Evolutionary conservation across 2,888 invertebrate species (phyloP).

Genomic region (Hedychridium roseum): DNA sequence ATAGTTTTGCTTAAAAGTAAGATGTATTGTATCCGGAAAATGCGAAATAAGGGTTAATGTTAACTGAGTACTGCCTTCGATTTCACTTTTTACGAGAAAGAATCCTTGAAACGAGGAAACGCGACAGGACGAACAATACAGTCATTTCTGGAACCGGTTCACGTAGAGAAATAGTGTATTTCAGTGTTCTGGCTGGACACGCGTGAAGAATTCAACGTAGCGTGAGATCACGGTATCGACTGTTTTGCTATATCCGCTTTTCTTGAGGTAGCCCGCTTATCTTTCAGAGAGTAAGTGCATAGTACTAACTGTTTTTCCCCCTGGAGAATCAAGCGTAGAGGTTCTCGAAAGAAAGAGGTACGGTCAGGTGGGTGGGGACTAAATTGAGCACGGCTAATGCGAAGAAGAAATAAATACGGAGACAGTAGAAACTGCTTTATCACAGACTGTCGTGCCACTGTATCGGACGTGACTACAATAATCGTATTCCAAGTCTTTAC

Average conservation of each 20-base stretch:
- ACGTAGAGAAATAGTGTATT: too few species aligned
- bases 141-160: too few species aligned
- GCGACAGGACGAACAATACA: too few species aligned
- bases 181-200: too few species aligned
- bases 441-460: slow-evolving; percentile 31
- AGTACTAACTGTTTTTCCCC: slow-evolving; percentile 5
- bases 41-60: too few species aligned
- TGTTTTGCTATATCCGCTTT: slow-evolving; percentile 3
- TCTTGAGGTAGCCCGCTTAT: slow-evolving; percentile 4
- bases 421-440: slow-evolving; percentile 31
- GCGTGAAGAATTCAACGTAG: too few species aligned
- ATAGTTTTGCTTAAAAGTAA: too few species aligned
- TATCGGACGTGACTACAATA: slow-evolving; percentile 51
- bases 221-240: slow-evolving; percentile 4
- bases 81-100: too few species aligned
- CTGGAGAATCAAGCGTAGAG: slow-evolving; percentile 2
- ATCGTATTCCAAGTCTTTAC: slow-evolving; percentile 31
- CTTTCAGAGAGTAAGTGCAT: slow-evolving; percentile 2
- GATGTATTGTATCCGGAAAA: too few species aligned
- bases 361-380: slow-evolving; percentile 13
- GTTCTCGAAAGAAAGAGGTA: neutral
- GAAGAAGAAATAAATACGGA: slow-evolving; percentile 36
- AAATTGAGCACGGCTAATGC: slow-evolving; percentile 46
- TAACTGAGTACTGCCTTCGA: too few species aligned
- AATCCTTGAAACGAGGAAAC: too few species aligned